These are phyloP conservation scores for Carduelis carduelis DNA, from an alignment of 2,797 vertebrate genomes.

Conservation along the genomic window DNA sequence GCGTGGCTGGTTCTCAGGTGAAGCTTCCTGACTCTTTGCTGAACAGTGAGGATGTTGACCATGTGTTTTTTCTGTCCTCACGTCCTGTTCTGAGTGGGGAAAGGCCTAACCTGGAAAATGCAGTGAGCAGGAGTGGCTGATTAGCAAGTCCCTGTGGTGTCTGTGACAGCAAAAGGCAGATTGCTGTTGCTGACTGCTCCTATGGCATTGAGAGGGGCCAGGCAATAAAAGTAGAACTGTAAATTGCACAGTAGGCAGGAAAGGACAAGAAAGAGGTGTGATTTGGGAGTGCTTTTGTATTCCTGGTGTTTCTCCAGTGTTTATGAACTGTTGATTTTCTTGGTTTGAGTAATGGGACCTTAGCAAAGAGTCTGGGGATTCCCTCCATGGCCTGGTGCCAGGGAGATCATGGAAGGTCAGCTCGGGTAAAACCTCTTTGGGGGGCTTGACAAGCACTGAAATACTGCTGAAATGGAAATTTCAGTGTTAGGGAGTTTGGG, in stretches of 20 bases:
- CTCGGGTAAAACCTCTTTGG: background rate
- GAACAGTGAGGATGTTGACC: background rate
- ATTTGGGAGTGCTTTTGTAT: background rate
- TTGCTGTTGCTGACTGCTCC: fast-evolving
- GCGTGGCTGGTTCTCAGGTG: fast-evolving
- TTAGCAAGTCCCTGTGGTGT: fast-evolving
- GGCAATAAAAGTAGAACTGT: background rate
- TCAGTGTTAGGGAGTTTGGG: background rate
- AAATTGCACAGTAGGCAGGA: background rate
- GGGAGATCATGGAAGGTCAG: background rate
- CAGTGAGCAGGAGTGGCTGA: background rate
- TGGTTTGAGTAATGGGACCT: background rate
- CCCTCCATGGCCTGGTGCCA: background rate
- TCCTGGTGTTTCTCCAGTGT: background rate
- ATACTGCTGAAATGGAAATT: background rate
- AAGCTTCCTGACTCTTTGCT: background rate
- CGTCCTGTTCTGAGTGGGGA: background rate
- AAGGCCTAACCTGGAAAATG: background rate
- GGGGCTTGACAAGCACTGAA: background rate
- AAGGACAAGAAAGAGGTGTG: background rate
- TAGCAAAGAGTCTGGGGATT: background rate
- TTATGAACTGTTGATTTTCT: background rate
- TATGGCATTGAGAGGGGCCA: background rate
- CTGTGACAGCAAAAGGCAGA: background rate
- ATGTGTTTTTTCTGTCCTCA: fast-evolving